A percentile compares a stretch with the other conserved stretches of the same genome.
These are phyloP conservation scores for Danio tinwini DNA, from an alignment of 2,797 vertebrate species.

Conservation along the genomic window DNA sequence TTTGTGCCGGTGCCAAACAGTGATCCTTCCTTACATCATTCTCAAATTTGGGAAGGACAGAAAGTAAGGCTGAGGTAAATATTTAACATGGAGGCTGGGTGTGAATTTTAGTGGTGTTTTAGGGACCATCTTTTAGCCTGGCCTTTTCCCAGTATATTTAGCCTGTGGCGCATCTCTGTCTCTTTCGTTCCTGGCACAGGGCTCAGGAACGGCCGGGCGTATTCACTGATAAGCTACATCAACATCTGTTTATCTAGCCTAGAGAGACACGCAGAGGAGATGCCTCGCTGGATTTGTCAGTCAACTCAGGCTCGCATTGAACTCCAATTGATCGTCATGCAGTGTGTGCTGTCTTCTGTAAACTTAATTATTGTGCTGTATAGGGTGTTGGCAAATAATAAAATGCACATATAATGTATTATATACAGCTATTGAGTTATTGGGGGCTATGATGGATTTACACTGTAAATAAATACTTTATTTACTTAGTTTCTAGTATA, in stretches of 20 bases:
- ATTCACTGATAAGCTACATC: constrained; percentile 48
- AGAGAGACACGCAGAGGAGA: constrained; percentile 42
- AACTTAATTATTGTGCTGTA: background rate
- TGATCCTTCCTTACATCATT: background rate
- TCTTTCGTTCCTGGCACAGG: constrained; percentile 10
- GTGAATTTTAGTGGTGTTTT: constrained; percentile 21
- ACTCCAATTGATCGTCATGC: constrained; percentile 28
- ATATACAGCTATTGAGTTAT: background rate
- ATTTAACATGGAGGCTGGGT: constrained; percentile 22
- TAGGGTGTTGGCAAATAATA: background rate
- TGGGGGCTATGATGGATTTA: too few species aligned
- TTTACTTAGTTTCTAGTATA: too few species aligned
- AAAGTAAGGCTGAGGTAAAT: constrained; percentile 7
- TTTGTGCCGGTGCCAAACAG: background rate
- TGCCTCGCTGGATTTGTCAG: constrained; percentile 39
- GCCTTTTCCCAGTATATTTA: constrained; percentile 38
- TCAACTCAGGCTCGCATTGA: constrained; percentile 35
- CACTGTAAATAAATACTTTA: too few species aligned
- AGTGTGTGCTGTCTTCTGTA: background rate
- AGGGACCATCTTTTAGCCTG: constrained; percentile 8
- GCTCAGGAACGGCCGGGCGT: background rate
- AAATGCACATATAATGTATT: constrained; percentile 4
- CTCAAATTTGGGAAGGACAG: background rate
- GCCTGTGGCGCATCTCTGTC: constrained; percentile 49
- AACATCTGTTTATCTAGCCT: constrained; percentile 61